Conservation (phyloP, 2,797 vertebrate genomes). For the Buceros bicornis region DNA sequence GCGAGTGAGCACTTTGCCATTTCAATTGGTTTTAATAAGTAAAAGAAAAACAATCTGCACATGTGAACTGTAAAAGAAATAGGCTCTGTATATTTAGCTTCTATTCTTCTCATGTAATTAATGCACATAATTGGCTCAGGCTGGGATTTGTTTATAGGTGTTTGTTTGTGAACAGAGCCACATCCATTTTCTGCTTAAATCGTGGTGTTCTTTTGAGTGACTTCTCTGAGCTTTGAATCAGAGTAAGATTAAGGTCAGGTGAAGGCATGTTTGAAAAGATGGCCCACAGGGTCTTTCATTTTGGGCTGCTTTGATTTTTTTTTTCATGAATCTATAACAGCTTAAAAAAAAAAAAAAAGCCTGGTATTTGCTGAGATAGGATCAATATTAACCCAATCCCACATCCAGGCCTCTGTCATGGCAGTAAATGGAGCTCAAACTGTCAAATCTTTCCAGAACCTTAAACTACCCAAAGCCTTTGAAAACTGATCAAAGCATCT, state of each 20-base stretch:
- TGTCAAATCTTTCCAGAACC: slow-evolving; percentile 50
- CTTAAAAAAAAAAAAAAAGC: slow-evolving; percentile 32
- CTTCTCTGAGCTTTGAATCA: slow-evolving; percentile 12
- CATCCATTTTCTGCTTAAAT: background rate
- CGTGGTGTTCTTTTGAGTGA: background rate
- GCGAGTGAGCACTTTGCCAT: slow-evolving; percentile 24
- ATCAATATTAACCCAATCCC: slow-evolving; percentile 60
- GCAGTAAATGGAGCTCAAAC: slow-evolving; percentile 30
- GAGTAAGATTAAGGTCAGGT: slow-evolving; percentile 30
- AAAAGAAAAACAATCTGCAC: background rate
- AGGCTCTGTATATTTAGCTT: background rate
- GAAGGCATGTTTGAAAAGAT: slow-evolving; percentile 6
- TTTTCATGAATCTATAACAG: slow-evolving; percentile 31
- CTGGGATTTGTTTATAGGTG: background rate
- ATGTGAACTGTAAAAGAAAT: background rate
- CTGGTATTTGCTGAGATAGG: slow-evolving; percentile 33
- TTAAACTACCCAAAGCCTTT: slow-evolving; percentile 41
- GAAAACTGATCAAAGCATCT: slow-evolving; percentile 61
- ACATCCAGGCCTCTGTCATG: slow-evolving; percentile 29
- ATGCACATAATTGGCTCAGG: background rate
- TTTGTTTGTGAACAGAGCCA: slow-evolving; percentile 10
- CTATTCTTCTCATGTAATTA: slow-evolving; percentile 32
- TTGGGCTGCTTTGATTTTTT: slow-evolving; percentile 48
- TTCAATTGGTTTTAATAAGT: slow-evolving; percentile 8
- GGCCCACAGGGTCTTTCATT: slow-evolving; percentile 14